These are phyloP conservation scores for Drusus annulatus DNA, from an alignment of 1,140 invertebrate species.

Conservation along the genomic window DNA sequence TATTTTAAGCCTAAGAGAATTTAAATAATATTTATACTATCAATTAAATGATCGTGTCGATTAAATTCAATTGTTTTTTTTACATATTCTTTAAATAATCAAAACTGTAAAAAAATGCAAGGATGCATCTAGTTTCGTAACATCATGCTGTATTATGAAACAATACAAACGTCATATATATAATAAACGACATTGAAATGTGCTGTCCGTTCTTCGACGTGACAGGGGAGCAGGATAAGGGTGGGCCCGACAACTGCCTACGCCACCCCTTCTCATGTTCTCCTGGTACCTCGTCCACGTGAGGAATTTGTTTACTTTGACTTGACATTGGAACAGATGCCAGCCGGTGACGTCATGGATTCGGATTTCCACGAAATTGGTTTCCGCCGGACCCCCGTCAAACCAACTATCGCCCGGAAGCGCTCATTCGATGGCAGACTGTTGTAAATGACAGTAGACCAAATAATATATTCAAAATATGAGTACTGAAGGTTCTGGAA, in stretches of 20 bases:
- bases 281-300: not conserved
- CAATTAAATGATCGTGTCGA: no score
- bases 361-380: constrained; percentile 48
- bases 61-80: no score
- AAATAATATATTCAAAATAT: no score
- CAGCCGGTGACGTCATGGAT: constrained; percentile 43
- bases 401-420: constrained; percentile 36
- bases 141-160: no score
- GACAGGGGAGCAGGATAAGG: constrained; percentile 1
- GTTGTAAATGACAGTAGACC: not conserved
- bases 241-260: not conserved
- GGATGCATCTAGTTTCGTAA: no score
- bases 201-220: constrained; percentile 1
- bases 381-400: constrained; percentile 40
- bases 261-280: not conserved
- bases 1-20: no score
- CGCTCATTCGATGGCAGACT: constrained; percentile 14
- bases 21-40: no score
- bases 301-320: constrained; percentile 56
- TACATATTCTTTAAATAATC: no score
- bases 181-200: constrained; percentile 1
- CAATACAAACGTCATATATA: constrained; percentile 12
- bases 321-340: constrained; percentile 50
- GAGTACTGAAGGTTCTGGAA: no score
- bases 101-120: no score